A percentile compares a stretch with the other conserved stretches of the same genome.
phyloP scores from a whole-genome alignment of 2,113 vertebrate genomes.

The Sigmodon hispidus region DNA sequence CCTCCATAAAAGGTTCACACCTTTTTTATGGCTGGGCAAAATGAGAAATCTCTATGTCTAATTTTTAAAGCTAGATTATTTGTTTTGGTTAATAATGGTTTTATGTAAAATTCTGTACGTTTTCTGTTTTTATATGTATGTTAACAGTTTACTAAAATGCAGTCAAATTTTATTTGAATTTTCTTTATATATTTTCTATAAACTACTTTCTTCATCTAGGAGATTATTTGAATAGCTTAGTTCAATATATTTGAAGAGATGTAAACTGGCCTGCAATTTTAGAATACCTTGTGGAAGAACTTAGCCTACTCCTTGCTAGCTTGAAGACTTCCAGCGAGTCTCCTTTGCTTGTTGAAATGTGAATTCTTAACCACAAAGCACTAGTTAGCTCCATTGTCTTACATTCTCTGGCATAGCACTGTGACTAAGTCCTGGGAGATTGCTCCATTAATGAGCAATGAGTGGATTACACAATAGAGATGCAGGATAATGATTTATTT shows the following conservation, averaged over 20 bases:
- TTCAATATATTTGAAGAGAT: not conserved
- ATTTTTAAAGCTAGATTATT: not conserved
- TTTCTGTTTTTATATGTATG: not conserved
- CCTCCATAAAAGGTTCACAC: not conserved
- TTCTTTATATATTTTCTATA: not conserved
- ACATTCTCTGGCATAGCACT: not conserved
- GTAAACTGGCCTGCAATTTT: not conserved
- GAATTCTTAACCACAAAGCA: not conserved
- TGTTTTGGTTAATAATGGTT: slow-evolving; percentile 23
- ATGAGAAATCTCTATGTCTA: not conserved
- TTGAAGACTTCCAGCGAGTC: not conserved
- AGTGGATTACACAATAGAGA: not conserved
- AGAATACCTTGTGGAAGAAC: not conserved
- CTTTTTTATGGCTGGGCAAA: not conserved
- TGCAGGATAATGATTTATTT: not conserved
- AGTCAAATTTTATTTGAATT: not conserved
- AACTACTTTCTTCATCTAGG: not conserved
- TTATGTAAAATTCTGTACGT: slow-evolving; percentile 4
- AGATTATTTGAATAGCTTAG: not conserved
- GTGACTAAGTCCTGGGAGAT: not conserved
- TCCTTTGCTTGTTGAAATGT: not conserved
- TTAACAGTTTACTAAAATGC: slow-evolving; percentile 17
- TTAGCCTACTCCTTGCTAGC: too few species aligned
- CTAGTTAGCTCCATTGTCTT: not conserved
- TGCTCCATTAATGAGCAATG: not conserved